These are phyloP conservation scores for Silurus meridionalis DNA, from an alignment of 2,113 vertebrate genomes.

Conservation along the genomic window DNA sequence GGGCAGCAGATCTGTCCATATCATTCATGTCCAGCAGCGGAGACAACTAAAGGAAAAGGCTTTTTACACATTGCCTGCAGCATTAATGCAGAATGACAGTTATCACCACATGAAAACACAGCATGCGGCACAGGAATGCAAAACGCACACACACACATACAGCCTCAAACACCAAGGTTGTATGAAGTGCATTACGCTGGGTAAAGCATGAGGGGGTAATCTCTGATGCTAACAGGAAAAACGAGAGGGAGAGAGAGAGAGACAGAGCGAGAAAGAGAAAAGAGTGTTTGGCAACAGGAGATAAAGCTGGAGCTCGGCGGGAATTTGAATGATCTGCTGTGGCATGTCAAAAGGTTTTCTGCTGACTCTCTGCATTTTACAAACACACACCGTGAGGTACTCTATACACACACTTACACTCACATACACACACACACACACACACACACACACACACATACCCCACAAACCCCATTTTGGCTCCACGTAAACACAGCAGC, in stretches of 20 bases:
- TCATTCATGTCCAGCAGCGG: slow-evolving; percentile 19
- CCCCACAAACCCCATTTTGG: slow-evolving; percentile 23
- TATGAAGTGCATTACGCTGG: slow-evolving; percentile 37
- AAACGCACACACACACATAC: neutral
- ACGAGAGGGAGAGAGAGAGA: slow-evolving; percentile 16
- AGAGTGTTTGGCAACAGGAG: slow-evolving; percentile 42
- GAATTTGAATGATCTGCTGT: slow-evolving; percentile 48
- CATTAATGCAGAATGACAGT: slow-evolving; percentile 39
- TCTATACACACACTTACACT: slow-evolving; percentile 30
- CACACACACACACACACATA: neutral
- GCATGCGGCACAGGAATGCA: neutral
- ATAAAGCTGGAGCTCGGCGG: slow-evolving; percentile 50
- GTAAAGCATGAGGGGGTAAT: slow-evolving; percentile 30
- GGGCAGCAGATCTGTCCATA: slow-evolving; percentile 20
- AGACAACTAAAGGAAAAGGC: slow-evolving; percentile 31
- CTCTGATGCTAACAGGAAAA: slow-evolving; percentile 18
- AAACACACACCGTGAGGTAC: slow-evolving; percentile 36
- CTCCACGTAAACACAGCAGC: slow-evolving; percentile 16
- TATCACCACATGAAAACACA: slow-evolving; percentile 17
- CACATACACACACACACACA: slow-evolving; percentile 23
- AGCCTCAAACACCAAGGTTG: slow-evolving; percentile 23
- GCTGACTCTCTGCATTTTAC: slow-evolving; percentile 52
- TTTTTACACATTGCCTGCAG: slow-evolving; percentile 24
- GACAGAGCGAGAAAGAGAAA: slow-evolving; percentile 14
- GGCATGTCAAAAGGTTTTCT: slow-evolving; percentile 54